Percentiles rank a stretch among this genome's conserved stretches.
Conservation (phyloP, 1,140 invertebrate species). For the Drosophila nigrodunni region DNA sequence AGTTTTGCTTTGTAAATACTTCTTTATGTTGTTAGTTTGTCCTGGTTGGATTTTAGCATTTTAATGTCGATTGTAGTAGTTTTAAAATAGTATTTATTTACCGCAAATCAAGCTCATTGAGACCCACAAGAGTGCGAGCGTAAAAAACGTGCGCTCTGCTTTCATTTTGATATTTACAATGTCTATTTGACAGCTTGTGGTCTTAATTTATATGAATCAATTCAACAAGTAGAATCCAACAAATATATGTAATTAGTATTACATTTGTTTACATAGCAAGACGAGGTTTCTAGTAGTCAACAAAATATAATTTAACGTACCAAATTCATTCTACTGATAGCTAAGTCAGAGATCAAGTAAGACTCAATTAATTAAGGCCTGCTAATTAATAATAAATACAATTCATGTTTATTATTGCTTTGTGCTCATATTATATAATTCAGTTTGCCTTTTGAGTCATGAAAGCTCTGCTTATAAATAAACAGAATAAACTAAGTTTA, state of each 20-base stretch:
- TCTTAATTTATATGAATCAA: background rate
- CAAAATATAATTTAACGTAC: too few species aligned
- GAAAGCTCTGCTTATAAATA: background rate
- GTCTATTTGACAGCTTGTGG: background rate
- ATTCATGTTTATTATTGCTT: background rate
- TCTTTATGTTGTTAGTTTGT: background rate
- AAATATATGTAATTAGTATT: background rate
- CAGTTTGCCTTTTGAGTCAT: background rate
- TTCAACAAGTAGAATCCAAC: background rate
- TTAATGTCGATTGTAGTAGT: background rate
- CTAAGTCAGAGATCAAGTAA: constrained; percentile 10
- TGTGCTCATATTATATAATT: background rate
- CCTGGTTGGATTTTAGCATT: background rate
- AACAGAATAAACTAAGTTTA: background rate
- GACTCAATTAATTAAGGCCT: background rate
- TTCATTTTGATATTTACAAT: background rate
- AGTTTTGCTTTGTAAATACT: background rate
- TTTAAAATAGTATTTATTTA: background rate
- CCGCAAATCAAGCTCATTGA: background rate
- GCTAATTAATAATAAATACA: constrained; percentile 2
- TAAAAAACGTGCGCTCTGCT: background rate
- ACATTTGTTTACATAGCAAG: background rate
- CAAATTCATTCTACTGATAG: background rate
- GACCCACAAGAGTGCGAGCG: background rate
- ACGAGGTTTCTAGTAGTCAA: background rate